Conservation (phyloP, 2,888 invertebrate genomes). For the Meloe dianella region DNA sequence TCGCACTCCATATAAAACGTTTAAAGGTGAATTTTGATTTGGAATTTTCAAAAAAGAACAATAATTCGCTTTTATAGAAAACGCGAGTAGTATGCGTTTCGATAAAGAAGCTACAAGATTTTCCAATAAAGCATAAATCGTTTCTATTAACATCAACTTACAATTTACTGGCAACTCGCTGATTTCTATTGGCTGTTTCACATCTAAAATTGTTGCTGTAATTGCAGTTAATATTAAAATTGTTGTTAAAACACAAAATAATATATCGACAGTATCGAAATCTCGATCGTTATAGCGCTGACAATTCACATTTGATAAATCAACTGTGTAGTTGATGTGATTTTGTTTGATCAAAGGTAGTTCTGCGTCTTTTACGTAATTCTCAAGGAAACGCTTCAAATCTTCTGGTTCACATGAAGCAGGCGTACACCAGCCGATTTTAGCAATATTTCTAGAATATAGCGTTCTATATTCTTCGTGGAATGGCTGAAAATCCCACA, state of each 20-base stretch:
- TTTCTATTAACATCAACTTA: constrained; percentile 4
- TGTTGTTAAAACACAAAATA: constrained; percentile 51
- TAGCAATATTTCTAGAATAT: constrained; percentile 39
- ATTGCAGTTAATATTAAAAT: constrained; percentile 49
- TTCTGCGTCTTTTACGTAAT: constrained; percentile 40
- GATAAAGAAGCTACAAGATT: constrained; percentile 25
- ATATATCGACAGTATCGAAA: constrained; percentile 50
- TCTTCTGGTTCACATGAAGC: constrained; percentile 45
- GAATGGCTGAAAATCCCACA: not conserved
- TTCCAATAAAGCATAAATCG: constrained; percentile 8
- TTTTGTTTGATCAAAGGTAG: constrained; percentile 47
- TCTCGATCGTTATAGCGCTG: constrained; percentile 46
- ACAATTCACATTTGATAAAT: constrained; percentile 45
- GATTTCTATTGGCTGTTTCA: constrained; percentile 21
- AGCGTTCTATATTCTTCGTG: not conserved
- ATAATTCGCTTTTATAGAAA: constrained; percentile 53
- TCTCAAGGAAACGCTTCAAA: constrained; percentile 40
- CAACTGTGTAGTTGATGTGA: constrained; percentile 47
- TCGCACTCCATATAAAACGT: constrained; percentile 65
- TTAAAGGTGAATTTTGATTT: constrained; percentile 58
- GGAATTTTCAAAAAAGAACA: constrained; percentile 58
- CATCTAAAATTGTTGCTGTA: constrained; percentile 53
- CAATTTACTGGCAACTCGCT: constrained; percentile 41
- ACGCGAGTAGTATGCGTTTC: constrained; percentile 43
- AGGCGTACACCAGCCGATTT: constrained; percentile 49